Base-by-base conservation (phyloP, 1,140 invertebrate species). In the Caenorhabditis inopinata region DNA sequence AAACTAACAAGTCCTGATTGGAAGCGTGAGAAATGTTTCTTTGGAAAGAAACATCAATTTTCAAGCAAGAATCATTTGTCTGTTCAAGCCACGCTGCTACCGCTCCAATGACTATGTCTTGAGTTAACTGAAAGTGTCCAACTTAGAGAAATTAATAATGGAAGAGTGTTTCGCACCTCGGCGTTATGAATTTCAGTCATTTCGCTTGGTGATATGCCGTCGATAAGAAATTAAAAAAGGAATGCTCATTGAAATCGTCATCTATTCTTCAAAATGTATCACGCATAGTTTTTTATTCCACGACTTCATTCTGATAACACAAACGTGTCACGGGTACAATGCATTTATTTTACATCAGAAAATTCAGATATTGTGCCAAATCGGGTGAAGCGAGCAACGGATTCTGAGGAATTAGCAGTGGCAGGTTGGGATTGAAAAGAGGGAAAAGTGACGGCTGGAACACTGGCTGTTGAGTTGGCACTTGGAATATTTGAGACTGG, bases 151-250 rank as follows among this genome's bases (percentile, higher is more conserved):
- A 21, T 21, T 21, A 7, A 68, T 12, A 21, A 62, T 62, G 25
- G 14, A 2, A n/a, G n/a, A n/a, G n/a, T n/a, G n/a, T n/a, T n/a
- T n/a, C 32, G 35, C 32, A 68, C 58, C 58, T 68, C 58, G 32
- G 58, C 58, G 32, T 68, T 68, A 68, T 68, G 58, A 68, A 68
- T 68, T 68, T 68, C 58, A 68, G 58, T 68, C 58, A 68, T 68
- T 68, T 68, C 58, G 32, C 58, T 58, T 58, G 49, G 5, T 23
- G 23, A 51, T 51, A 62, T 32, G 58, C 32, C 29, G 32, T 32
- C 58, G 58, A 38, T 42, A 32, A 18, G 58, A 38, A 38, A 68
- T 29, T n/a, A 42, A 18, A 38, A 68, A 42, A 38, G 32, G 32
- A 68, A 68, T 68, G n/a, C n/a, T n/a, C n/a, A 68, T 12, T 7